Evolutionary conservation across 2,888 invertebrate genomes (phyloP), one percentile per base, ranked within the genome.

Genomic region (Dryocosmus kuriphilus): DNA sequence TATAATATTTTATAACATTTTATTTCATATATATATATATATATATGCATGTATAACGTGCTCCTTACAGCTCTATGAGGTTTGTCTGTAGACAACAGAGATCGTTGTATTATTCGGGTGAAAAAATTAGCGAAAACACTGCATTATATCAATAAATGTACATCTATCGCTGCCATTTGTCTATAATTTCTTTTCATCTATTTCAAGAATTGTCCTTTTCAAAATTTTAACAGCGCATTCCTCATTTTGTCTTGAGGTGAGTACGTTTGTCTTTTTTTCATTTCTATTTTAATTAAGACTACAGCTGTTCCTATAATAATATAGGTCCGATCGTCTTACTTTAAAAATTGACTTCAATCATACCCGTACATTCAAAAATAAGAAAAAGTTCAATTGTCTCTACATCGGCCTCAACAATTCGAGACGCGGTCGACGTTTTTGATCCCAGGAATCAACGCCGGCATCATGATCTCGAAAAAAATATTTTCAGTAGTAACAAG

Each of bases 21-120:
- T 77, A 71, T 67, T 76, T 51, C 74, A 63, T 77, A 60, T 80
- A 77, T 77, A 75, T 81, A 60, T 71, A 76, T 77, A 61, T n/a
- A n/a, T n/a, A n/a, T n/a, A n/a, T n/a, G 61, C 79, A 78, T 67
- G 35, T 60, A 79, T 80, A 79, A 79, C 77, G 79, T 79, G 63
- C 41, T 46, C 80, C 84, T 82, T 81, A 79, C 73, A 84, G 83
- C 85, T 83, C 85, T 85, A 85, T 86, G 86, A 88, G 87, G 86
- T 88, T 88, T 86, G 82, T 84, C 85, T 84, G 77, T 55, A 83
- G 83, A 87, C 84, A 85, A 86, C 85, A 87, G 85, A 88, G 86
- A 88, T 89, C 87, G 87, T 87, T 87, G 87, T 86, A 84, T 85
- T 84, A 83, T 71, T 71, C 71, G 71, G 83, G 84, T 83, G 83